Conservation (phyloP, 2,113 vertebrate species). For the Cryptoleucopteryx plumbea region DNA sequence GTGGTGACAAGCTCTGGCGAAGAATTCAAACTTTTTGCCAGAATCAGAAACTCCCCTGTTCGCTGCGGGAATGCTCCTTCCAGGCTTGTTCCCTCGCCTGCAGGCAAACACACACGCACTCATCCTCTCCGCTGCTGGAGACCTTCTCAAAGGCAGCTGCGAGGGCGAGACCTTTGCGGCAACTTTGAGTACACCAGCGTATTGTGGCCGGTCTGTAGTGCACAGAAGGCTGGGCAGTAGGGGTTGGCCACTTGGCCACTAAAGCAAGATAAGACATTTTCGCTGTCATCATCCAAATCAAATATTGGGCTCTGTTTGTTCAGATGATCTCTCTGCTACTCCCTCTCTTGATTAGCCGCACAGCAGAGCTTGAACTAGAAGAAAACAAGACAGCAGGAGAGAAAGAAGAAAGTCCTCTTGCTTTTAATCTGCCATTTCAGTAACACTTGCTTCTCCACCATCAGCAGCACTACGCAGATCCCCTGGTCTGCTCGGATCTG, state of each 20-base stretch:
- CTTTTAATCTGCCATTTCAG: not conserved
- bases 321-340: not conserved
- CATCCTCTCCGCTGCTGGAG: not conserved
- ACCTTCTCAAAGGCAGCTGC: not conserved
- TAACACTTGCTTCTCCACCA: not conserved
- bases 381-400: not conserved
- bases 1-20: constrained; percentile 13
- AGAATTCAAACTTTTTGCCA: not conserved
- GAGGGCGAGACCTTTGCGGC: not conserved
- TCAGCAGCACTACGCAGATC: not conserved
- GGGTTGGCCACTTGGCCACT: not conserved
- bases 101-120: not conserved
- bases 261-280: not conserved
- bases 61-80: not conserved
- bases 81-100: not conserved
- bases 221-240: constrained; percentile 25
- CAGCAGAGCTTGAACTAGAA: not conserved
- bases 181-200: not conserved
- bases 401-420: not conserved
- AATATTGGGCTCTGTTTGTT: not conserved
- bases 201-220: accelerated
- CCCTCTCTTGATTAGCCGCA: not conserved
- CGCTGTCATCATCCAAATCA: not conserved
- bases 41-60: not conserved
- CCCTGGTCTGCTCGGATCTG: not conserved